Base-by-base conservation (phyloP, 2,888 invertebrate genomes). In the Entomobrya multifasciata region DNA sequence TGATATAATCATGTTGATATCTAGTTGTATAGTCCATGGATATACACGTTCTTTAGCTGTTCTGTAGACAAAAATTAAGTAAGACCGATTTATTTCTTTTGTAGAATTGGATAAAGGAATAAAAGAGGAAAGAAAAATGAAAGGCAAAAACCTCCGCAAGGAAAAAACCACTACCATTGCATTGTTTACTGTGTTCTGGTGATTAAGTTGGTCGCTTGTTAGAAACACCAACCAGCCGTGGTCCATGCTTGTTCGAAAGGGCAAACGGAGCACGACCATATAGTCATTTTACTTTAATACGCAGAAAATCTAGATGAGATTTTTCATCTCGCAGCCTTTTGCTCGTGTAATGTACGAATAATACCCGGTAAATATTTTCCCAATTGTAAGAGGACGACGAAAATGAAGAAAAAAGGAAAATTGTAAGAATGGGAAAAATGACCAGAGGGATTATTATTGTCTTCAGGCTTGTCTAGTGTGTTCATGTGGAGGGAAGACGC, bases 381-480 rank as follows among this genome's bases (percentile, higher is more conserved):
- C 25, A 11, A 47, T 70, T 70, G 47, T n/a, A n/a, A n/a, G 22
- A 36, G 52, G 41, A 62, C 13, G 70, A 57, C 20, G 74, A 30
- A 79, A 79, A 78, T 36, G 62, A 81, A 65, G 57, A 57, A 78
- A 84, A n/a, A 77, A 30, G 65, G 27, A 76, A 55, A 52, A 79
- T 44, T 30, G 57, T n/a, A n/a, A n/a, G 41, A 67, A 67, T 41
- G 57, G n/a, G 57, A 57, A 78, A 84, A 77, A 84, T 84, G 84
- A 84, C 84, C 84, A 70, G 84, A 70, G 84, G 84, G 84, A 84
- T 84, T 84, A 84, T 74, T 84, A 70, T 41, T 82, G 55, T 52
- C 36, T 60, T 17, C 55, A 20, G 22, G 36, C 65, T 47, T 72
- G 74, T n/a, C 74, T 74, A n/a, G n/a, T 17, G 15, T 74, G 49